A percentile compares a stretch with the other conserved stretches of the same genome.
Evolutionary conservation across 92 coral and sea anemone species (phyloP).

Genomic region (Parazoanthus darwini): DNA sequence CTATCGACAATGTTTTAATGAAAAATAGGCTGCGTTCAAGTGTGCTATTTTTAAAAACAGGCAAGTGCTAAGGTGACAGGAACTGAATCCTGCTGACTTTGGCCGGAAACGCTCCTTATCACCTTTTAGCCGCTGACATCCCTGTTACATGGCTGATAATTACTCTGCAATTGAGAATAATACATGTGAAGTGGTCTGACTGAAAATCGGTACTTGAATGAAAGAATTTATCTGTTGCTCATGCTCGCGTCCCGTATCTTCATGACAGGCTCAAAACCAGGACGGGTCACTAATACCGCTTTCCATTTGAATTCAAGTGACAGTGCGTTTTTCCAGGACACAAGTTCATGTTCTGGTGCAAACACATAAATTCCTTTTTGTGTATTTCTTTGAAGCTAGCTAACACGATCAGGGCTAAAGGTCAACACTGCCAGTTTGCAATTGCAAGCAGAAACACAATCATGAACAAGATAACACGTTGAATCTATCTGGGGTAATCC

Average conservation of each 20-base stretch:
- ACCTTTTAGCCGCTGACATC: neutral
- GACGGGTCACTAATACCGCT: neutral
- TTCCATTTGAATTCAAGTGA: neutral
- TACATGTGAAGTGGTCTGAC: neutral
- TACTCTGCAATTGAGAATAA: neutral
- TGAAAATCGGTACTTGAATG: neutral
- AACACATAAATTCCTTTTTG: slow-evolving; percentile 16
- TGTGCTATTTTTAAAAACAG: neutral
- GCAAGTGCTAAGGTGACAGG: neutral
- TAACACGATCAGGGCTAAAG: slow-evolving; percentile 20
- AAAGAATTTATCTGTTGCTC: slow-evolving; percentile 5
- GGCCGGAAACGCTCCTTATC: neutral
- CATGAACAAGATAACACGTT: neutral
- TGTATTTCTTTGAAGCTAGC: neutral
- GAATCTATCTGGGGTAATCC: neutral
- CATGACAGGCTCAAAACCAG: neutral
- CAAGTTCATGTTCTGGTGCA: neutral
- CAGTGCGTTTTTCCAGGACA: neutral
- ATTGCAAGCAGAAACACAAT: neutral
- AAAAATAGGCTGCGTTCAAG: neutral
- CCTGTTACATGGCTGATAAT: neutral
- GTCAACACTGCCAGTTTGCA: slow-evolving; percentile 3
- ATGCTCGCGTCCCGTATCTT: neutral
- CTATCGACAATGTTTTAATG: neutral
- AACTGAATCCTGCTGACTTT: neutral